Base-by-base conservation (phyloP, 2,797 vertebrate species). In the Rhodeus uyekii region DNA sequence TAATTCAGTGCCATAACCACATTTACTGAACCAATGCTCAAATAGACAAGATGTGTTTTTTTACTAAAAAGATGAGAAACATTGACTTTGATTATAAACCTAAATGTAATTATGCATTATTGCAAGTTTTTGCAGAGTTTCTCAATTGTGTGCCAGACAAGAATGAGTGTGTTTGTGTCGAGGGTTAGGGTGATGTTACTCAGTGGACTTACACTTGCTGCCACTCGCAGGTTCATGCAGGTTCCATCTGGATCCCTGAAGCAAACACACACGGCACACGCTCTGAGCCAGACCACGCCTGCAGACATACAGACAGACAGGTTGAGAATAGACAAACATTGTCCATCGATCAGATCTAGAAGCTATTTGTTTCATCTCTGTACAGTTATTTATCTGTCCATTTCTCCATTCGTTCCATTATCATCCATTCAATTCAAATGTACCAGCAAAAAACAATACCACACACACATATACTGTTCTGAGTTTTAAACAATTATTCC, bases 231-330 rank as follows among this genome's bases (percentile, higher is more conserved):
- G 10, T 67, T 76, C 36, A 79, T 29, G 50, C 64, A 24, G 61
- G 76, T 65, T 78, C 76, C 72, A 83, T 78, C 82, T 60, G 76
- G 68, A 84, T 75, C 72, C 50, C 55, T 78, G 67, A 71, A 71
- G 22, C 34, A 72, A 73, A 71, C 34, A 42, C 36, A 42, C 91
- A 89, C 87, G 19, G n/a, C n/a, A 63, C 22, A 61, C 27, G 2
- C 68, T 27, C 78, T 6, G 6, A 73, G 29, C 50, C 68, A 19
- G 68, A 61, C 36, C 29, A 4, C 55, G 50, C 79, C 79, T 81
- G 44, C 38, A n/a, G 12, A 80, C 84, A 88, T 87, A 88, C 60
- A 79, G 81, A 53, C 87, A 87, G 86, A 89, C 88, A 88, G 76
- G 65, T 39, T 69, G 74, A 42, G 18, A 36, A 60, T 19, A 46